A percentile compares a stretch with the other conserved stretches of the same genome.
Evolutionary conservation across 2,888 invertebrate genomes (phyloP).

Genomic region (Leptura quadrifasciata): DNA sequence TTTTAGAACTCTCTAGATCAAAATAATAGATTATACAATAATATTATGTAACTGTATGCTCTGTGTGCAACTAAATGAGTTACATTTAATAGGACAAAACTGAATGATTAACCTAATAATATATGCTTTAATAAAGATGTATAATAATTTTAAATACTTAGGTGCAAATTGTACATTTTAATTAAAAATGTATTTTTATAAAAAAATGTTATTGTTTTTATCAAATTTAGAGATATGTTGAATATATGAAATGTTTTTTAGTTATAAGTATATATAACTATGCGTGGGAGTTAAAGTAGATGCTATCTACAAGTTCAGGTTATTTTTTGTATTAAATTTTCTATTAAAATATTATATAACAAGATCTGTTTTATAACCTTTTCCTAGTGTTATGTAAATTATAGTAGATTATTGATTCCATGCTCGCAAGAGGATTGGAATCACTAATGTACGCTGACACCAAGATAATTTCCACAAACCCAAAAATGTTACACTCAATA

Average conservation of each 20-base stretch:
- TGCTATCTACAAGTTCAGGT: conserved; percentile 45
- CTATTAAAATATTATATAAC: conserved; percentile 60
- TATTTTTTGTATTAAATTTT: conserved; percentile 64
- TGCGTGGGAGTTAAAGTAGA: conserved; percentile 48
- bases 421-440: no score
- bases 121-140: conserved; percentile 39
- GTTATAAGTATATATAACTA: conserved; percentile 48
- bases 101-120: conserved; percentile 26
- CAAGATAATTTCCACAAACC: no score
- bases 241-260: conserved; percentile 52
- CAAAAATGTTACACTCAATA: no score
- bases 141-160: conserved; percentile 53
- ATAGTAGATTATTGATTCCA: neutral
- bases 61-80: conserved; percentile 29
- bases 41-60: conserved; percentile 44
- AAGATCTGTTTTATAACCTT: neutral
- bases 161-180: conserved; percentile 57
- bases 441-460: no score
- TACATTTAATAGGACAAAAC: conserved; percentile 17
- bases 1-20: conserved; percentile 42
- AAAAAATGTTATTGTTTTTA: conserved; percentile 53
- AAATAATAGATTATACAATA: conserved; percentile 33
- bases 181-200: conserved; percentile 66
- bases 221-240: conserved; percentile 51
- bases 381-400: neutral